Evolutionary conservation across 2,888 invertebrate species (phyloP), one percentile per base, ranked within the genome.

Genomic region (Neelides folsomi): DNA sequence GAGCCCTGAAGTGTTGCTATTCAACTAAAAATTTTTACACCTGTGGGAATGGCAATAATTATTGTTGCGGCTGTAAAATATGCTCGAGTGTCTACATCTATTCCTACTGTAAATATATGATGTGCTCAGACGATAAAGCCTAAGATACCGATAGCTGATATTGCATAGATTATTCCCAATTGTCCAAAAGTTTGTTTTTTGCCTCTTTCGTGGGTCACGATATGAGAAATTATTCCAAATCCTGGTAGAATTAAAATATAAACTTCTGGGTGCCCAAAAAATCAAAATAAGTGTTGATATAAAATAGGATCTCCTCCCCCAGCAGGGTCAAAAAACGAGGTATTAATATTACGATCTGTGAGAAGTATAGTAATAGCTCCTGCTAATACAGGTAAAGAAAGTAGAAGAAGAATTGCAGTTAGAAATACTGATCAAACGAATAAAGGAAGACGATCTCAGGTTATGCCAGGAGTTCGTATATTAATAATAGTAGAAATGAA

Each of bases 201-300:
- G 7, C 79, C 79, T 68, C 79, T 79, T 77, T 82, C 79, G 76
- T 79, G 79, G 0, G 76, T 76, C 71, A 85, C 79, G 74, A 83
- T 80, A 68, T 85, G 83, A 0, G 82, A 84, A 70, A 86, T 80
- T 75, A 86, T 77, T 0, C 85, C 84, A 76, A 86, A 86, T 71
- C 81, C 84, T 0, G 84, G 84, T 65, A 86, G 67, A 80, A 86
- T 85, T 75, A 86, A 72, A 82, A 86, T 84, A 72, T 86, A 87
- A 57, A 86, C 84, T 79, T 86, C 85, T 9, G 85, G 86, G 51
- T 86, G 86, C 0, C 85, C 86, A 77, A 86, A 87, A 74, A 86
- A 86, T 79, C 85, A 86, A 73, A 87, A 85, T 76, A 86, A 72
- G 70, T 86, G 84, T 78, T 86, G 83, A 50, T 82, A 86, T 63